Evolutionary conservation across 2,797 vertebrate genomes (phyloP), one percentile per base, ranked within the genome.

Genomic region (Rallus crepitans): DNA sequence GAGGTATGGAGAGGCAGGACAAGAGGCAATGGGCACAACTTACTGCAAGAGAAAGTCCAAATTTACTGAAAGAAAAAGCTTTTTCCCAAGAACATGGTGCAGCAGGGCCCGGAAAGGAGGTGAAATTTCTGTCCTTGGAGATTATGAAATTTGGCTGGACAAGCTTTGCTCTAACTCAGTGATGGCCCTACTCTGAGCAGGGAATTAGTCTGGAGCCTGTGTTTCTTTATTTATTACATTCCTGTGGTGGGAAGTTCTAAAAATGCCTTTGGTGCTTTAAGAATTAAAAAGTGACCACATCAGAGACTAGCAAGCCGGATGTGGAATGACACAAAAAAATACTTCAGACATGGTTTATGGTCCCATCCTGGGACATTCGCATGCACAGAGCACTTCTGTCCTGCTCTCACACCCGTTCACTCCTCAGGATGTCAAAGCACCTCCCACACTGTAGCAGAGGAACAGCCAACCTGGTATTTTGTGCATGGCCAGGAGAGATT

Each of bases 211-310:
- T 37, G 31, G 35, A 85, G 48, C 35, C 20, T 18, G 15, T 56
- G 52, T 50, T 88, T 60, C 28, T 50, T 65, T 50, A 3, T 50
- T 77, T 81, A 17, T 48, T 50, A 27, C 73, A 66, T 96, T 96
- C 81, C 56, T 84, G 42, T 63, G 81, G 61, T 83, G 40, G 50
- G 73, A 81, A 89, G 42, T 42, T 77, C 60, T 85, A 16, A 19
- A 89, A 45, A 91, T 87, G 79, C 55, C 50, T 86, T 78, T 27
- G 79, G 30, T 59, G 45, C 56, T 78, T 87, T 42, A 72, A 87
- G 47, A 89, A 90, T 72, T 72, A 31, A 57, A 89, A 87, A 78
- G 65, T 37, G n/a, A 87, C 89, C 88, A 82, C 85, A 87, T 81
- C 83, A 90, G 31, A 93, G 52, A 42, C 56, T 40, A n/a, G 33